These are phyloP conservation scores for Nomada ruficornis DNA, from an alignment of 2,888 invertebrate species.

Conservation along the genomic window DNA sequence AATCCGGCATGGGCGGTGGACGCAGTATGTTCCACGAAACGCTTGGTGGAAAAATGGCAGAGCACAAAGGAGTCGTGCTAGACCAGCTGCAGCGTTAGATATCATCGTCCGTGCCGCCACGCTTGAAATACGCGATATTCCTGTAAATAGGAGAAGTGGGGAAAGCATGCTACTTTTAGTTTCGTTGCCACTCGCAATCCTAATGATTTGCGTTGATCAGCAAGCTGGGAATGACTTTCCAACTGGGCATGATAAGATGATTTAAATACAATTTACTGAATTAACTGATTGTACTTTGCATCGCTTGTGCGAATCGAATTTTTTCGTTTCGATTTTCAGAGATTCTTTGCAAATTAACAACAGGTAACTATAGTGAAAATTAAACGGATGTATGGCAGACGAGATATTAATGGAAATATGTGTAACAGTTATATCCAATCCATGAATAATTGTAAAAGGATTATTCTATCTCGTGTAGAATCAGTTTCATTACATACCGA, in stretches of 20 bases:
- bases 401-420: too few species aligned
- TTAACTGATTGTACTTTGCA: too few species aligned
- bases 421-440: too few species aligned
- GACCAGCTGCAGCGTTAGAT: conserved; percentile 36
- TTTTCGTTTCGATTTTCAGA: too few species aligned
- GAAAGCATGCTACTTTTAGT: background rate
- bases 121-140: conserved; percentile 5
- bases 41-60: conserved; percentile 15
- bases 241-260: conserved; percentile 5
- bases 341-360: too few species aligned
- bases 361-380: too few species aligned
- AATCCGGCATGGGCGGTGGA: conserved; percentile 10
- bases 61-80: conserved; percentile 21
- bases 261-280: background rate
- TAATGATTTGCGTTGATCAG: background rate
- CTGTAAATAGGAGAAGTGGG: background rate
- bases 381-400: too few species aligned
- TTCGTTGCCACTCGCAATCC: conserved; percentile 19
- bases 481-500: too few species aligned
- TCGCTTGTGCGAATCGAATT: too few species aligned
- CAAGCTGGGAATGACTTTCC: background rate
- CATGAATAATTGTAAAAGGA: too few species aligned
- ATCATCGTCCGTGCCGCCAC: background rate
- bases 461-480: too few species aligned
- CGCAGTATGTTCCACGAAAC: conserved; percentile 24